These are phyloP conservation scores for Prolemur simus DNA, from an alignment of 2,113 vertebrate species.

Conservation along the genomic window DNA sequence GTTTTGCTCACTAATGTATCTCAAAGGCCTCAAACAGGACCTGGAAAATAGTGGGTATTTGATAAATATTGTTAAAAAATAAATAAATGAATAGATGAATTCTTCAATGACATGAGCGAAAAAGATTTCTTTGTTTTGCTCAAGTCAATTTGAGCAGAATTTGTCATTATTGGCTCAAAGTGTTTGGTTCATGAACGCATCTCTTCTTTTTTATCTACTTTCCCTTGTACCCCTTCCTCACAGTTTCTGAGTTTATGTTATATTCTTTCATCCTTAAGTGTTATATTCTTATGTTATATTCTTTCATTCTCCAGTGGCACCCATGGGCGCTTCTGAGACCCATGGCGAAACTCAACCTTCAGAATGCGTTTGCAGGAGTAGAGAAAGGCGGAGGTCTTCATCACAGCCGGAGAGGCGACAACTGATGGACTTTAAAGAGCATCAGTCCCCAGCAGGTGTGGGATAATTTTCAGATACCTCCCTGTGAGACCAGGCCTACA, in stretches of 20 bases:
- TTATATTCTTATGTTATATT: not conserved
- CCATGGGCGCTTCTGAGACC: not conserved
- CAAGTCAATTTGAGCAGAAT: not conserved
- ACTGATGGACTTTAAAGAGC: not conserved
- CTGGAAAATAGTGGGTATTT: not conserved
- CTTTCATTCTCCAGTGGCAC: not conserved
- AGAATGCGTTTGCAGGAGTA: not conserved
- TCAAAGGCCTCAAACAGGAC: not conserved
- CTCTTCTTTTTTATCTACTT: not conserved
- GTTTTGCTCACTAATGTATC: not conserved
- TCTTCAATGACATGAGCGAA: not conserved
- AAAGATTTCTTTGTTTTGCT: not conserved
- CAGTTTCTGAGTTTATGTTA: not conserved
- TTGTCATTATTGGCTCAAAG: not conserved
- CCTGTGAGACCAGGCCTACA: not conserved
- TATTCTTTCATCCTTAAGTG: not conserved
- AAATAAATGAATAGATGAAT: not conserved
- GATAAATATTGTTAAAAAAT: not conserved
- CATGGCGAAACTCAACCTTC: not conserved
- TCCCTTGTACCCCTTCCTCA: not conserved
- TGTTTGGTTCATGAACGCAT: not conserved
- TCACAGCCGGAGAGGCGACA: not conserved
- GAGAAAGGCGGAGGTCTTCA: not conserved
- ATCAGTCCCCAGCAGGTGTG: not conserved
- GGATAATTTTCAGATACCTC: not conserved